Evolutionary conservation across 2,888 invertebrate genomes (phyloP), one percentile per base, ranked within the genome.

Genomic region (Zygaena filipendulae): DNA sequence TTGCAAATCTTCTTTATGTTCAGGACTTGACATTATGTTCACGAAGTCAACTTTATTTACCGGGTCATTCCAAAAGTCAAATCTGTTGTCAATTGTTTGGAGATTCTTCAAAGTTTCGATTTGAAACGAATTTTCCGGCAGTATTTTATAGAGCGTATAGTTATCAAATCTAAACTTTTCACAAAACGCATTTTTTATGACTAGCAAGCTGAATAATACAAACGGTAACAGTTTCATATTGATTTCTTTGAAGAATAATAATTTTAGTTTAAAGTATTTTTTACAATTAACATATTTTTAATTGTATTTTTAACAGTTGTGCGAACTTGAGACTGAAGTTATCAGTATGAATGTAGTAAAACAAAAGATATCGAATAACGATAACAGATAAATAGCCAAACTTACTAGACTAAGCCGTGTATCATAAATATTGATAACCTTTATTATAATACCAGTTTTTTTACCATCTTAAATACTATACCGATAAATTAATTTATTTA

Each of bases 81-180:
- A 82, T 41, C 44, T 70, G 38, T 34, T 48, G 45, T 52, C 75
- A 12, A 50, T 43, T 39, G 58, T 42, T 41, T 82, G 70, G 18
- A 86, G 46, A 5, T 69, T 45, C 46, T 68, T 67, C 5, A 87
- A 60, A 10, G 74, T 36, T 21, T 59, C 52, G 13, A 84, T 49
- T 20, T 87, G 82, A 1, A 68, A 52, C 1, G 48, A 40, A 39
- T 61, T 81, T 33, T 62, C 53, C 0, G 87, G 84, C 1, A 59
- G 49, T 3, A 86, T 56, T 49, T 83, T 79, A 41, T 82, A 87
- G 4, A 88, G 68, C 10, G 62, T 52, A 38, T 70, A 66, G 33
- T 72, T 70, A 25, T 72, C 69, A 27, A 56, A 74, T 11, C 63
- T 43, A 32, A 64, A 50, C 18, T 59, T 59, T 38, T 58, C 64